Evolutionary conservation across 2,888 invertebrate species (phyloP).

Genomic region (Nudaria mundana): DNA sequence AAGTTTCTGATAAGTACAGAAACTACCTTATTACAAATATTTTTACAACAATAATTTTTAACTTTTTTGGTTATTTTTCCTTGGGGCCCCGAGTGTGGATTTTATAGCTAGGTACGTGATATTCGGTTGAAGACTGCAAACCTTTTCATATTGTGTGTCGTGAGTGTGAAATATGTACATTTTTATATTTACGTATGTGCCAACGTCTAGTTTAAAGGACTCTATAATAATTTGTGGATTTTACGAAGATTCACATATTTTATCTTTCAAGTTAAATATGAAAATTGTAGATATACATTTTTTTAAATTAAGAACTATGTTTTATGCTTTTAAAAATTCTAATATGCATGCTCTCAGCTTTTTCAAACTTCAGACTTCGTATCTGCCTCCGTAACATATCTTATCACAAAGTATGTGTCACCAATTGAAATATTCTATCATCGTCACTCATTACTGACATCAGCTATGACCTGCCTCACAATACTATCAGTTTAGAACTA

Average conservation of each 20-base stretch:
- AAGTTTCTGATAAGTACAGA: no score
- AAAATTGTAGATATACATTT: no score
- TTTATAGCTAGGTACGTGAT: conserved; percentile 67
- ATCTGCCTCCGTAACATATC: no score
- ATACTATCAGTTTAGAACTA: conserved; percentile 10
- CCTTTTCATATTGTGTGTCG: conserved; percentile 64
- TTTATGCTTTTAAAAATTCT: neutral
- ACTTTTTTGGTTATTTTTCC: no score
- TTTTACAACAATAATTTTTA: no score
- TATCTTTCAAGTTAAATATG: neutral
- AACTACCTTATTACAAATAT: no score
- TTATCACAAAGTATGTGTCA: conserved; percentile 26
- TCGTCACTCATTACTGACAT: conserved; percentile 10
- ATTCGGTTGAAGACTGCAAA: conserved; percentile 72
- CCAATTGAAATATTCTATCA: conserved; percentile 13
- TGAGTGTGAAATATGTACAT: conserved; percentile 60
- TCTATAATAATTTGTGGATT: conserved; percentile 30
- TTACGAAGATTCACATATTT: conserved; percentile 17
- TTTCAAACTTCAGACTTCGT: no score
- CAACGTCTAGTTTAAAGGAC: conserved; percentile 25
- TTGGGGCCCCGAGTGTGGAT: conserved; percentile 54
- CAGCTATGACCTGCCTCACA: conserved; percentile 6
- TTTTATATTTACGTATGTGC: conserved; percentile 58
- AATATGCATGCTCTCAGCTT: no score
- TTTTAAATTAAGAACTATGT: no score